Base-by-base conservation (phyloP, 2,113 vertebrate genomes). In the Sphaerodactylus townsendi region DNA sequence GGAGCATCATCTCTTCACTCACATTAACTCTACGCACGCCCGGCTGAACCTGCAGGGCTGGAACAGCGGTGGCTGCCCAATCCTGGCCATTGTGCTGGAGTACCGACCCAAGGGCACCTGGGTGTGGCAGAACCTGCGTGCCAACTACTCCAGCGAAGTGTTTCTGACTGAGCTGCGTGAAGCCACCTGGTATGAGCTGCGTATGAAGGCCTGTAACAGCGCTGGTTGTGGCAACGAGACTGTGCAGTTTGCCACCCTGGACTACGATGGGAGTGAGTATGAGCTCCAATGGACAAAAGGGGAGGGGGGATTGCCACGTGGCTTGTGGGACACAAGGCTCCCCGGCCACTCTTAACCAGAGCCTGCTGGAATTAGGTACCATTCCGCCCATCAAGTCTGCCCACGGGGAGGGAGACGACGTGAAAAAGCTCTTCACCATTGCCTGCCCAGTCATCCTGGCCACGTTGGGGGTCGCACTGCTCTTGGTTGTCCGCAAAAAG, bases 181-280 rank as follows among this genome's bases (percentile, higher is more conserved):
- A 95, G 99, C 98, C 86, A 99, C 98, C 1, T 99, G 99, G 99
- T 99, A 99, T 6, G 98, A 99, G 93, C 95, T 99, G 75, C 98
- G 98, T 93, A 99, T 99, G 98, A 97, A 98, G 92, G 98, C 98
- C 0, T 99, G 99, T 88, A 99, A 99, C 97, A 99, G 98, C 4
- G 99, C 99, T 0, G 99, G 99, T 93, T 99, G 99, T 53, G 98
- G 98, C 75, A 99, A 99, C 74, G 98, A 99, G 96, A 98, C 95
- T 7, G 77, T 97, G 2, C 98, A 99, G 95, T 99, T 99, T 15
- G 98, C 99, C 90, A 99, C 99, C 4, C 94, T 99, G 93, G 98
- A 99, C 96, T 99, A 98, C 1, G 98, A 99, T 0, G 99, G 98
- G 91, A 99, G 99, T 99, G 94, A 98, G 99, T 97, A 7, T 25